These are phyloP conservation scores for Sebastes schlegelii DNA, from an alignment of 2,113 vertebrate genomes.

Conservation along the genomic window DNA sequence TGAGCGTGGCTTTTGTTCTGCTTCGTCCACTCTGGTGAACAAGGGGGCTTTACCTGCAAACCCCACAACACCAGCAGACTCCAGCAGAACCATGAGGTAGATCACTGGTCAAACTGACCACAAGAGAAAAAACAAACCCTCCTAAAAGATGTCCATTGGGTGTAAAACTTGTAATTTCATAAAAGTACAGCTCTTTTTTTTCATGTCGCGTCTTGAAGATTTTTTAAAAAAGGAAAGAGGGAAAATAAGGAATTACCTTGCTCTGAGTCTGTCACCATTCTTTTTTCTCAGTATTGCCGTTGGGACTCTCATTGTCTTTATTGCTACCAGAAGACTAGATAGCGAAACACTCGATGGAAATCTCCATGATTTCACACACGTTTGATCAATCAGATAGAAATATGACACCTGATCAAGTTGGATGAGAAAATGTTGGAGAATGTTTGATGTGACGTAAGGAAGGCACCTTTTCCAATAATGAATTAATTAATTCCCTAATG, in stretches of 20 bases:
- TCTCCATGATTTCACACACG: slow-evolving; percentile 74
- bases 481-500: slow-evolving; percentile 91
- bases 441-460: slow-evolving; percentile 93
- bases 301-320: slow-evolving; percentile 78
- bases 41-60: slow-evolving; percentile 94
- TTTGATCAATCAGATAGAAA: slow-evolving; percentile 62
- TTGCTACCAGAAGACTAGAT: slow-evolving; percentile 87
- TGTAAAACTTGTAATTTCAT: slow-evolving; percentile 87
- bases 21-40: slow-evolving; percentile 79
- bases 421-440: slow-evolving; percentile 82
- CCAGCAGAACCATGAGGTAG: slow-evolving; percentile 98
- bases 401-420: slow-evolving; percentile 73
- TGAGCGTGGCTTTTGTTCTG: slow-evolving; percentile 95
- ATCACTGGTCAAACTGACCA: slow-evolving; percentile 96
- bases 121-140: slow-evolving; percentile 87
- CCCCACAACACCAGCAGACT: slow-evolving; percentile 91
- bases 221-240: slow-evolving; percentile 74
- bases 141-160: slow-evolving; percentile 71
- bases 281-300: slow-evolving; percentile 74
- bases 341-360: slow-evolving; percentile 92
- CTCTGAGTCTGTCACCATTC: slow-evolving; percentile 68
- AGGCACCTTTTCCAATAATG: slow-evolving; percentile 99
- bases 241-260: slow-evolving; percentile 63
- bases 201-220: slow-evolving; percentile 50
- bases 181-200: slow-evolving; percentile 85